Percentiles rank a stretch among this genome's conserved stretches.
Evolutionary conservation across 2,113 vertebrate species (phyloP).

Genomic region (Lepisosteus oculatus): DNA sequence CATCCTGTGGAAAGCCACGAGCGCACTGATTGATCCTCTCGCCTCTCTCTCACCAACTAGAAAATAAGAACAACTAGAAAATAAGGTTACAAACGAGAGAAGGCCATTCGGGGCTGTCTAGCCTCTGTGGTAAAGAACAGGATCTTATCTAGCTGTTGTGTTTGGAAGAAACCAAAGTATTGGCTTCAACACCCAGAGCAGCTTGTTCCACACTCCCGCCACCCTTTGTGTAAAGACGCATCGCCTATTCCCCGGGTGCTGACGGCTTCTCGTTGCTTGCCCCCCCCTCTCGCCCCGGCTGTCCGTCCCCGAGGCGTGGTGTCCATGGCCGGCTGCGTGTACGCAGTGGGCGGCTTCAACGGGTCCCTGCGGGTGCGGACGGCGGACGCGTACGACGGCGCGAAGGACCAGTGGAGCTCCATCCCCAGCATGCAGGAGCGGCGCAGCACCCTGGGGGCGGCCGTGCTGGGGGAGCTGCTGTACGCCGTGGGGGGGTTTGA

Average conservation of each 20-base stretch:
- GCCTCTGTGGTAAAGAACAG: too few species aligned
- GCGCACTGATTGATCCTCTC: too few species aligned
- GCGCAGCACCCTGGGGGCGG: constrained; percentile 85
- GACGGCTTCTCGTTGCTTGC: too few species aligned
- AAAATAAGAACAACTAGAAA: too few species aligned
- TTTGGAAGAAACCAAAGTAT: too few species aligned
- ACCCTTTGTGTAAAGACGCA: too few species aligned
- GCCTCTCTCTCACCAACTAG: too few species aligned
- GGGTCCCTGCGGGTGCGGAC: constrained; percentile 88
- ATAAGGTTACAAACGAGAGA: too few species aligned
- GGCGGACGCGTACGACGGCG: constrained; percentile 83
- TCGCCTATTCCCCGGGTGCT: too few species aligned
- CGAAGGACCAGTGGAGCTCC: constrained; percentile 85
- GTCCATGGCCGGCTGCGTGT: constrained; percentile 84
- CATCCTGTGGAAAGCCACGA: too few species aligned
- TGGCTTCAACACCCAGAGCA: background rate
- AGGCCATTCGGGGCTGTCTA: too few species aligned
- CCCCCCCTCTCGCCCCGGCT: background rate
- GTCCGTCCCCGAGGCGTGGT: constrained; percentile 75
- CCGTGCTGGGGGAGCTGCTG: constrained; percentile 85
- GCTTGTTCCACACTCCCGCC: background rate
- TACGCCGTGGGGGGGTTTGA: constrained; percentile 94
- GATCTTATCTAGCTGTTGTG: too few species aligned
- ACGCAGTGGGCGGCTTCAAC: constrained; percentile 89
- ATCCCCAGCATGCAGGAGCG: constrained; percentile 93